Evolutionary conservation across 1,140 invertebrate genomes (phyloP).

Genomic region (Yoshiicerus persimilis): DNA sequence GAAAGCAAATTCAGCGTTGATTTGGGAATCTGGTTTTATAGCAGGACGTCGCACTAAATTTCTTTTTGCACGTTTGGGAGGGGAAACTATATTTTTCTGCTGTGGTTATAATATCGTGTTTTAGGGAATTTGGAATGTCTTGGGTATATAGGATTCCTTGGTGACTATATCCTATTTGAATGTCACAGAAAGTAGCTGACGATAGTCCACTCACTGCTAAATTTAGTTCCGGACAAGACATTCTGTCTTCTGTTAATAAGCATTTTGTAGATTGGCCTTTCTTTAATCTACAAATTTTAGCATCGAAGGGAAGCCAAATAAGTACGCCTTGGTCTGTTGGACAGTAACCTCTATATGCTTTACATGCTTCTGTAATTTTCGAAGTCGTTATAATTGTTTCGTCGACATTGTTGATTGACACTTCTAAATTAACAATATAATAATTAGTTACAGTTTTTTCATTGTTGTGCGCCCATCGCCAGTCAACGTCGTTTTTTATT

Average conservation of each 20-base stretch:
- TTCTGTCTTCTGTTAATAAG: background rate
- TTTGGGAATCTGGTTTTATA: no score
- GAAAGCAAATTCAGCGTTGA: no score
- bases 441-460: no score
- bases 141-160: background rate
- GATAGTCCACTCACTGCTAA: background rate
- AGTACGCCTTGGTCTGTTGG: background rate
- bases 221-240: background rate
- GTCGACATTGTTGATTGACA: background rate
- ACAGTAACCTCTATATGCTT: no score
- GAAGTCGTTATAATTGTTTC: background rate
- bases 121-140: background rate
- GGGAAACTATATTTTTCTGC: no score
- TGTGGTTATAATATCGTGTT: no score
- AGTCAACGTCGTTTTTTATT: no score
- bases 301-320: background rate
- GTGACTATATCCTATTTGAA: background rate
- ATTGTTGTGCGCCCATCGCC: no score
- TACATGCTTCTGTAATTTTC: background rate
- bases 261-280: background rate
- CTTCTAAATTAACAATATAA: no score
- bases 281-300: background rate
- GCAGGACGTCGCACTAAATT: no score
- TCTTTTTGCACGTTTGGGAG: no score
- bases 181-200: background rate